phyloP scores from a whole-genome alignment of 2,113 vertebrate species.

The Equus przewalskii region DNA sequence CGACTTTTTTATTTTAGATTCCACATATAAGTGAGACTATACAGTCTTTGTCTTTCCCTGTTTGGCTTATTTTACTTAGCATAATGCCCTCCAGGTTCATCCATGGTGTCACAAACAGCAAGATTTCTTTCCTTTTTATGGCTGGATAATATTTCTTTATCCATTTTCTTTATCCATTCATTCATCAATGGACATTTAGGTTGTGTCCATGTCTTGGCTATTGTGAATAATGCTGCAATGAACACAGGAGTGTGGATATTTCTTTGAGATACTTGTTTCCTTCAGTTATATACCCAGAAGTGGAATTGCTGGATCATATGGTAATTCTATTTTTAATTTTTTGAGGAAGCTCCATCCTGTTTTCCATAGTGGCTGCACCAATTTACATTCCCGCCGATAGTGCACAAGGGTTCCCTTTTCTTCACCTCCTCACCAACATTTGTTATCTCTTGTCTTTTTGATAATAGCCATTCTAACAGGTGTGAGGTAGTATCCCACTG shows the following conservation, averaged over 20 bases:
- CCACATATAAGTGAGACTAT: not conserved
- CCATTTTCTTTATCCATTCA: not conserved
- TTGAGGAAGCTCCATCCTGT: not conserved
- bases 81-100: not conserved
- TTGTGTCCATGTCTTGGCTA: not conserved
- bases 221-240: not conserved
- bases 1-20: not conserved
- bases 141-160: not conserved
- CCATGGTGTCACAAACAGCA: not conserved
- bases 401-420: not conserved
- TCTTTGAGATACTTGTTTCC: not conserved
- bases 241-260: not conserved
- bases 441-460: not conserved
- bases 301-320: not conserved
- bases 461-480: not conserved
- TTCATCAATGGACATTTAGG: not conserved
- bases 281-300: not conserved
- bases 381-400: not conserved
- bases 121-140: not conserved
- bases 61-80: not conserved
- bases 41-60: not conserved
- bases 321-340: not conserved
- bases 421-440: not conserved
- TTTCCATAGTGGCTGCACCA: not conserved
- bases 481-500: not conserved